Base-by-base conservation (phyloP, 2,888 invertebrate species). In the Erebia aethiops region DNA sequence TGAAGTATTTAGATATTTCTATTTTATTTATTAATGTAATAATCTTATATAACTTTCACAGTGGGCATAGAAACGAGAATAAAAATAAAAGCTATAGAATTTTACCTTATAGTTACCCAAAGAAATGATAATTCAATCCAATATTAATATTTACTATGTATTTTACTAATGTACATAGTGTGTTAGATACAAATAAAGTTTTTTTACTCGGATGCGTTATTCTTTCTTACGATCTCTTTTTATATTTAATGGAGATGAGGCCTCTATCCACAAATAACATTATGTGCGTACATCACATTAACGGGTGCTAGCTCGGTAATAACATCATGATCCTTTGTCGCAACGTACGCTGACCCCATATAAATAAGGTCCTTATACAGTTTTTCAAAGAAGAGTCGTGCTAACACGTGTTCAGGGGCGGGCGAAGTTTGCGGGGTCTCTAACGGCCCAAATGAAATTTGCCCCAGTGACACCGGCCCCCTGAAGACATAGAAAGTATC, bases 351-450 rank as follows among this genome's bases (percentile, higher is more conserved):
- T 88, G 82, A 89, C 84, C 89, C 88, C 91, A 92, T 91, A 92
- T 88, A 92, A 92, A 92, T 91, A 91, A 90, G 92, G 87, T 85
- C 82, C 84, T 89, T 91, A 91, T 87, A 86, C 87, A 90, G 86
- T 92, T 91, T 90, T 92, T 91, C 89, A 89, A 90, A 92, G 90
- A 88, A 82, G 88, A 87, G 80, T 85, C 86, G 83, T 88, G 92
- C 88, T 90, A 92, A 91, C 92, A 91, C 91, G 87, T 91, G 91
- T 89, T 88, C 81, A 77, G 80, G 81, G 81, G 87, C 87, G 81
- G 84, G 79, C 81, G 79, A 88, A 90, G 86, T 89, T 89, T 86
- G 84, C 81, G 78, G 77, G 79, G 80, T 81, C 84, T 83, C 82
- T 82, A 79, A 81, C 81, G 78, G 82, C 78, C 84, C 83, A 91